Evolutionary conservation across 2,888 invertebrate species (phyloP).

Genomic region (Ectemnius continuus): DNA sequence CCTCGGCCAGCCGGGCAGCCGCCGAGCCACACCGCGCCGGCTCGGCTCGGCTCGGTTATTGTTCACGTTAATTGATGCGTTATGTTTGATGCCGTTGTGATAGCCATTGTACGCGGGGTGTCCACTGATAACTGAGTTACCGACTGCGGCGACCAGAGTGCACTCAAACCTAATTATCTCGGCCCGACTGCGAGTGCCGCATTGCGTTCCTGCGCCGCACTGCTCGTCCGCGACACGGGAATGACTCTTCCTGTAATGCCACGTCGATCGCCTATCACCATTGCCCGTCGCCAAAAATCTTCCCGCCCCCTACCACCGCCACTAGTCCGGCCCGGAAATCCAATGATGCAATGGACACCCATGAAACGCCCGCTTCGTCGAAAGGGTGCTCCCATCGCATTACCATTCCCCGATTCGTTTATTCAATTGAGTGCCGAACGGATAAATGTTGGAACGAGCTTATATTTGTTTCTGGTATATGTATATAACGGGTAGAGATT

Average conservation of each 20-base stretch:
- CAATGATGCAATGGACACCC: too few relatives aligned
- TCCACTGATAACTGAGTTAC: constrained; percentile 79
- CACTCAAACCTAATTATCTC: constrained; percentile 79
- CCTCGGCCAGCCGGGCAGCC: constrained; percentile 35
- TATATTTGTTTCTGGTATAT: too few relatives aligned
- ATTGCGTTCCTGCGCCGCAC: constrained; percentile 68
- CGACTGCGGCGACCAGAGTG: constrained; percentile 77
- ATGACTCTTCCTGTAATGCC: constrained; percentile 39
- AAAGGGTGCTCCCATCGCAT: constrained; percentile 1
- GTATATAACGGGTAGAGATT: too few relatives aligned
- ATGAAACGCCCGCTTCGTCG: not conserved
- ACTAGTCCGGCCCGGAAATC: too few relatives aligned
- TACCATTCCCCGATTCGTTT: constrained; percentile 8
- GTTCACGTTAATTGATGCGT: constrained; percentile 79
- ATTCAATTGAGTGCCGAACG: constrained; percentile 7
- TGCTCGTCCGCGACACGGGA: constrained; percentile 31
- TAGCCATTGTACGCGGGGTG: constrained; percentile 78
- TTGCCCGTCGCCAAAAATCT: constrained; percentile 5
- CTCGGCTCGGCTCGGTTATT: constrained; percentile 72
- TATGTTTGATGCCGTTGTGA: constrained; percentile 78
- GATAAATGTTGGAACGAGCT: not conserved
- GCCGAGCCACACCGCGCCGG: constrained; percentile 35
- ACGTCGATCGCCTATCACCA: constrained; percentile 23
- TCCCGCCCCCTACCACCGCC: not conserved
- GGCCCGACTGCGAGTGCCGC: constrained; percentile 76